phyloP scores from a whole-genome alignment of 2,888 invertebrate genomes.

The Cerceris rybyensis region DNA sequence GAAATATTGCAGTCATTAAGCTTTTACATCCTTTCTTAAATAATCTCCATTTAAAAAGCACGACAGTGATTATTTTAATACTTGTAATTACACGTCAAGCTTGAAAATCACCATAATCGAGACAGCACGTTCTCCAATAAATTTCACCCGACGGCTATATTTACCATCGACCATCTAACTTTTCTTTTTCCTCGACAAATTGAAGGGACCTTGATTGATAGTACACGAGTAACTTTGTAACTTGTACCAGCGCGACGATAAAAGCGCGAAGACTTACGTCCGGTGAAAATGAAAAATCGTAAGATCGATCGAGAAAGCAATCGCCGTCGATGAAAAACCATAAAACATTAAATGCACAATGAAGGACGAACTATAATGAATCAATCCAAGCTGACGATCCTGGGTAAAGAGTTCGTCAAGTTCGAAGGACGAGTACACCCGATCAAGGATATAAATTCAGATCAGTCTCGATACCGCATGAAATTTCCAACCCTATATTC shows the following conservation, averaged over 20 bases:
- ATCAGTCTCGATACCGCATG: constrained; percentile 47
- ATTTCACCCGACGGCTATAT: background rate
- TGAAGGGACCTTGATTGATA: no score
- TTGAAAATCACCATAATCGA: constrained; percentile 38
- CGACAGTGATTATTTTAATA: constrained; percentile 30
- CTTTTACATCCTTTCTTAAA: no score
- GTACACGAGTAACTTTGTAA: no score
- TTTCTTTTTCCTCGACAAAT: no score
- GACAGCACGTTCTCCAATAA: background rate
- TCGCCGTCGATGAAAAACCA: constrained; percentile 6
- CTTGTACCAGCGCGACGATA: no score
- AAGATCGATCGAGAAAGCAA: constrained; percentile 8
- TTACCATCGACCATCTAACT: background rate
- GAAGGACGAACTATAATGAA: constrained; percentile 40
- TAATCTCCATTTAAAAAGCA: background rate
- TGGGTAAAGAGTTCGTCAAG: constrained; percentile 7
- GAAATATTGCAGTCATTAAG: no score
- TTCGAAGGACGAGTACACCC: constrained; percentile 47
- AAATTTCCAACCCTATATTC: constrained; percentile 21
- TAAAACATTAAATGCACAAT: constrained; percentile 6
- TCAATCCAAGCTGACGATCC: constrained; percentile 20
- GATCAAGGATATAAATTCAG: constrained; percentile 57
- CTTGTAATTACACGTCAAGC: constrained; percentile 23
- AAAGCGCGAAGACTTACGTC: no score
- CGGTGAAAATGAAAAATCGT: no score